Conservation (phyloP, 2,888 invertebrate species). For the Folsomia manolachei region DNA sequence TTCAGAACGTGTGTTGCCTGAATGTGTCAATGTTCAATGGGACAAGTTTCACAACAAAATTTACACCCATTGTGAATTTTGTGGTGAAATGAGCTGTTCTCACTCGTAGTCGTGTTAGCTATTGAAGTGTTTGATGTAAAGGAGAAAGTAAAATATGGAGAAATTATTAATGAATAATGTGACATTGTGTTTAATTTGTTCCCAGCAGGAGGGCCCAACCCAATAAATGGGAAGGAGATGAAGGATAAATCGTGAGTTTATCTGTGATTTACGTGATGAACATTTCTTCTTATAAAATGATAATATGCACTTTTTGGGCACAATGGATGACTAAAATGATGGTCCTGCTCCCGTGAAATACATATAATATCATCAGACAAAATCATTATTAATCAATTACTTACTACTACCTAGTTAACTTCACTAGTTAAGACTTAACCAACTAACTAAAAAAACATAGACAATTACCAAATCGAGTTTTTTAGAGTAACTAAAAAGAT, state of each 20-base stretch:
- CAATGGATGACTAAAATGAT: conserved; percentile 23
- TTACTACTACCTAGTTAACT: background rate
- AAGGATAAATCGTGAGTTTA: conserved; percentile 50
- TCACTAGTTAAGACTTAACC: background rate
- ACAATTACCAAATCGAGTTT: background rate
- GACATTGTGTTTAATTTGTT: conserved; percentile 22
- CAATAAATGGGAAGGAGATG: conserved; percentile 49
- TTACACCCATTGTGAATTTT: background rate
- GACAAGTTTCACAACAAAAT: background rate
- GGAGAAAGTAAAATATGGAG: background rate
- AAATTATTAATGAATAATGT: no score
- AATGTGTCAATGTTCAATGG: background rate
- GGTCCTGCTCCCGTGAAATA: conserved; percentile 4
- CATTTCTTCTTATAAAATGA: conserved; percentile 42
- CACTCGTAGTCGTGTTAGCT: background rate
- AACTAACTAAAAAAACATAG: no score
- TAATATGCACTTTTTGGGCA: conserved; percentile 48
- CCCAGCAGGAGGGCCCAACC: conserved; percentile 47
- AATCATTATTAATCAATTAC: background rate
- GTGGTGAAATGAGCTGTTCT: background rate
- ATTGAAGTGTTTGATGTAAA: background rate
- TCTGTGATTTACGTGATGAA: conserved; percentile 50
- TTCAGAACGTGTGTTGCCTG: background rate
- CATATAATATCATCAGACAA: background rate
- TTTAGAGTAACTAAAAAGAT: background rate